These are phyloP conservation scores for Electrophaes corylata DNA, from an alignment of 2,888 invertebrate species.

Conservation along the genomic window DNA sequence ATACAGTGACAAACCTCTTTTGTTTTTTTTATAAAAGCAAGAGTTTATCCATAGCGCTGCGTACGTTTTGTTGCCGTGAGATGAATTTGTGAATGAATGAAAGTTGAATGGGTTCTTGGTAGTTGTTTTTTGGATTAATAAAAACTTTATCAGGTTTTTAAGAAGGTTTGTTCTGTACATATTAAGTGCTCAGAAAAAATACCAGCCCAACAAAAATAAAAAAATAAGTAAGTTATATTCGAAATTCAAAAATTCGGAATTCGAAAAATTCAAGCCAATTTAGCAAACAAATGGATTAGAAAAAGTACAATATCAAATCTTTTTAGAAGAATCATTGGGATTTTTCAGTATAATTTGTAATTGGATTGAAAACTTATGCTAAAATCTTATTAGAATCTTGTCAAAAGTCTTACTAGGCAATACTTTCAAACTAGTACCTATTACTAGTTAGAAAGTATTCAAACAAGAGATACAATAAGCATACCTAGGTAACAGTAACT, in stretches of 20 bases:
- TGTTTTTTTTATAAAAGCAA: slow-evolving; percentile 67
- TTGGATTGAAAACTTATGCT: background rate
- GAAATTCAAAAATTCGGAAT: too few relatives aligned
- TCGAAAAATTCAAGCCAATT: too few relatives aligned
- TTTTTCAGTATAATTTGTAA: too few relatives aligned
- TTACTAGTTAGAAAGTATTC: background rate
- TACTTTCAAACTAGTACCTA: background rate
- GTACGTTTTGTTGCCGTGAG: slow-evolving; percentile 60
- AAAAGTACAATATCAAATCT: too few relatives aligned
- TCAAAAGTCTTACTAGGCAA: background rate
- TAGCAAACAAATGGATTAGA: too few relatives aligned
- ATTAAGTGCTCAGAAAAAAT: too few relatives aligned
- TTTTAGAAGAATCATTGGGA: too few relatives aligned
- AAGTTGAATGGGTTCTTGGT: slow-evolving; percentile 48
- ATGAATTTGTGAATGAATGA: slow-evolving; percentile 63
- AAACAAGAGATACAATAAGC: background rate
- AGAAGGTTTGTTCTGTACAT: too few relatives aligned
- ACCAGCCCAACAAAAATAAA: too few relatives aligned
- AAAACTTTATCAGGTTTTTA: background rate
- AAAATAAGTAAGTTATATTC: too few relatives aligned
- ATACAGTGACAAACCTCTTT: slow-evolving; percentile 48
- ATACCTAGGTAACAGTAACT: slow-evolving; percentile 2
- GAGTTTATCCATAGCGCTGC: slow-evolving; percentile 64
- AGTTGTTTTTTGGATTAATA: slow-evolving; percentile 37
- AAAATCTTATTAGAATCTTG: background rate